Percentiles rank a stretch among this genome's conserved stretches.
phyloP scores from a whole-genome alignment of 1,140 invertebrate species.

The Brachionus plicatilis region DNA sequence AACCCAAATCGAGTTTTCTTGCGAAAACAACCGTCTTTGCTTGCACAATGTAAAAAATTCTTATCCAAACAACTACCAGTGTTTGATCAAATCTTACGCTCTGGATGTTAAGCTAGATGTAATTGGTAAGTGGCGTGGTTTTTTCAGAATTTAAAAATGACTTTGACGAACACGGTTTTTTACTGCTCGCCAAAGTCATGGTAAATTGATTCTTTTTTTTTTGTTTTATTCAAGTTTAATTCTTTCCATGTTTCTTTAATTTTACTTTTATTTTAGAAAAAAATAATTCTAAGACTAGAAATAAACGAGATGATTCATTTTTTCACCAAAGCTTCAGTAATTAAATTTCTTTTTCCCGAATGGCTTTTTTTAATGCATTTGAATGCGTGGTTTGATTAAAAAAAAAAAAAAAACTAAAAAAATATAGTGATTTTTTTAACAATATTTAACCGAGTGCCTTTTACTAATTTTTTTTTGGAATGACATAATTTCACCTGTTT shows the following conservation, averaged over 20 bases:
- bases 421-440: not conserved
- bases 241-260: not conserved
- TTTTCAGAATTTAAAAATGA: not conserved
- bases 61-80: conserved; percentile 24
- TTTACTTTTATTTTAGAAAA: not conserved
- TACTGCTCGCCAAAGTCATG: not conserved
- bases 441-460: not conserved
- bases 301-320: conserved; percentile 29
- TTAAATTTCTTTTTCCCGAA: not conserved
- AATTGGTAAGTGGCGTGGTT: conserved; percentile 7
- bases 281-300: not conserved
- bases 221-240: not conserved
- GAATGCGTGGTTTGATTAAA: not conserved
- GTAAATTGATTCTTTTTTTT: not conserved
- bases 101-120: conserved; percentile 26
- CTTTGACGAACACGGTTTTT: not conserved
- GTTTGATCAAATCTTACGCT: conserved; percentile 7
- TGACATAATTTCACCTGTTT: conserved; percentile 10
- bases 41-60: conserved; percentile 25
- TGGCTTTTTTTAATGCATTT: not conserved
- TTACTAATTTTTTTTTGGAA: conserved; percentile 1
- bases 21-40: conserved; percentile 25
- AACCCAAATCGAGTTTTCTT: conserved; percentile 15
- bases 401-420: conserved; percentile 9
- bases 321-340: conserved; percentile 37